Evolutionary conservation across 1,140 invertebrate species (phyloP), one percentile per base, ranked within the genome.

Genomic region (Leptoteleia sp.): DNA sequence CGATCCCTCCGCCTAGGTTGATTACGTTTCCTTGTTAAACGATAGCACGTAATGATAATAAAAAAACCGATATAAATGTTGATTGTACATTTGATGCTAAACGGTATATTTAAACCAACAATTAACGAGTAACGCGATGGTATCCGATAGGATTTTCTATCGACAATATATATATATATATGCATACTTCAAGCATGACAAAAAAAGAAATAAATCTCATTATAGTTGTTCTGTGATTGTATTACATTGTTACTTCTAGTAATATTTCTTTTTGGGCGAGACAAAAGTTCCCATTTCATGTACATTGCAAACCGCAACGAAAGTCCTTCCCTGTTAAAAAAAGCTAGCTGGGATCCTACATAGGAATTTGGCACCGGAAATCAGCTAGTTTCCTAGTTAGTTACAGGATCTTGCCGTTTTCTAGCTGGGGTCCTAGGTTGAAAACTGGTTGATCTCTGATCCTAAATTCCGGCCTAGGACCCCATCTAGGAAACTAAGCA

Each of bases 221-320:
- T 43, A 57, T 62, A 62, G 29, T 62, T 62, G 43, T 47, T 62
- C 57, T 62, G 57, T 62, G 43, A 62, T 62, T 62, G 22, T 62
- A 47, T 62, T 37, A 62, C 9, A 59, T 35, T 59, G 40, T 59
- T 45, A 45, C 45, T 59, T 59, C 55, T 59, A 45, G 29, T 45
- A 16, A 45, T 48, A 9, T 57, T 43, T 42, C 52, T 29, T 57
- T 43, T 57, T 43, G 22, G 37, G 6, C 33, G 38, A 38, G 52
- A 57, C 52, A 31, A 43, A 42, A 57, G 17, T 57, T 57, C 22
- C 13, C 12, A 8, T 25, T 19, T 11, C n/a, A n/a, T n/a, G n/a
- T n/a, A n/a, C n/a, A n/a, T n/a, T n/a, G n/a, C n/a, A n/a, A n/a
- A n/a, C n/a, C n/a, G n/a, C n/a, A n/a, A n/a, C n/a, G n/a, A n/a